These are phyloP conservation scores for Chitala chitala DNA, from an alignment of 2,113 vertebrate species.

Conservation along the genomic window DNA sequence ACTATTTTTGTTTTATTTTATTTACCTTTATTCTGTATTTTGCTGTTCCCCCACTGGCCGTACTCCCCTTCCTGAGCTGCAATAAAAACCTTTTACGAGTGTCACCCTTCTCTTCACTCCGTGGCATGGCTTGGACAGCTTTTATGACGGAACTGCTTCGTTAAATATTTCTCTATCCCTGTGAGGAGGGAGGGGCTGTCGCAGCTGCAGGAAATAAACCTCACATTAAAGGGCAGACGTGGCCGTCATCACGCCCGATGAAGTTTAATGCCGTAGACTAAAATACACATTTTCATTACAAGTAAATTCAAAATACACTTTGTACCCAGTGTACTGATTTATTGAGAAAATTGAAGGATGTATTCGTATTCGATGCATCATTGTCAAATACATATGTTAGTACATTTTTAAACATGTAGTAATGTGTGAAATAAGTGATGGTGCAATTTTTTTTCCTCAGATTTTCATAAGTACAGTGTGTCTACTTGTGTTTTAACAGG, in stretches of 20 bases:
- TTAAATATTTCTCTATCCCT: constrained; percentile 26
- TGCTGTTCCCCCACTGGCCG: background rate
- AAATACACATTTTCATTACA: background rate
- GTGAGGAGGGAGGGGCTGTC: constrained; percentile 21
- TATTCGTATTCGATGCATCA: background rate
- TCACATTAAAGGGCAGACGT: constrained; percentile 2
- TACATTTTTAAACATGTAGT: too few relatives aligned
- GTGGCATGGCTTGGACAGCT: background rate
- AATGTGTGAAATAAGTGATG: too few relatives aligned
- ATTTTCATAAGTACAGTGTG: background rate
- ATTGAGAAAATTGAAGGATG: background rate
- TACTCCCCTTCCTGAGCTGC: background rate
- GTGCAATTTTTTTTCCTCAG: too few relatives aligned
- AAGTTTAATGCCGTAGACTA: constrained; percentile 4
- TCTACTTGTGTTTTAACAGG: constrained; percentile 5
- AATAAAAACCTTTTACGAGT: constrained; percentile 5
- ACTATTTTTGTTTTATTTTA: background rate
- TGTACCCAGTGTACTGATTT: background rate
- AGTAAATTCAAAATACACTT: background rate
- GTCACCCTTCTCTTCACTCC: background rate
- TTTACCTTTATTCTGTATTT: background rate
- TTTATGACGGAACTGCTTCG: constrained; percentile 2
- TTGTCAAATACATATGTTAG: too few relatives aligned
- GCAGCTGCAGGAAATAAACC: constrained; percentile 17
- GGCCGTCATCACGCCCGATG: background rate